These are phyloP conservation scores for Sebastes steindachneri DNA, from an alignment of 2,797 vertebrate species.

Conservation along the genomic window DNA sequence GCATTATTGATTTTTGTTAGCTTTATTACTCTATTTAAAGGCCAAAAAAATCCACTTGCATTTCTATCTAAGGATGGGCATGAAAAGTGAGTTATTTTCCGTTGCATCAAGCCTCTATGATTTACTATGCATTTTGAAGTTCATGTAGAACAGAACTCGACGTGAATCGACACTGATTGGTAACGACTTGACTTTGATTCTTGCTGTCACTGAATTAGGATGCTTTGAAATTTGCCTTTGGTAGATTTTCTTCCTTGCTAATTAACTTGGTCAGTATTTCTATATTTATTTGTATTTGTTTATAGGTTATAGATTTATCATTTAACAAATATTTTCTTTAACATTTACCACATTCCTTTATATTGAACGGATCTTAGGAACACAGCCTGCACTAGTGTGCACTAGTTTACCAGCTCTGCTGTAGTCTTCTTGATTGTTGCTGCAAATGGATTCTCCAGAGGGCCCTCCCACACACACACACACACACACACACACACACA, in stretches of 20 bases:
- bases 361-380: not conserved
- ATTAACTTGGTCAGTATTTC: not conserved
- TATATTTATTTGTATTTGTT: not conserved
- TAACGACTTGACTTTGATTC: not conserved
- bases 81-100: conserved; percentile 20
- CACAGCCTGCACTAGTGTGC: not conserved
- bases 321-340: not conserved
- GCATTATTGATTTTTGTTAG: conserved; percentile 81
- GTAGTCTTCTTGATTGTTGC: conserved; percentile 12
- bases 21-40: conserved; percentile 75
- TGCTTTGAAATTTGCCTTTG: not conserved
- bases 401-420: conserved; percentile 8
- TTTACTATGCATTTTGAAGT: conserved; percentile 13
- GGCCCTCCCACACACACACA: conserved; percentile 5
- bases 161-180: not conserved
- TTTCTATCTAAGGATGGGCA: conserved; percentile 28
- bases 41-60: conserved; percentile 41
- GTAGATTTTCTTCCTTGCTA: not conserved
- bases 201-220: not conserved
- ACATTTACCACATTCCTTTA: not conserved
- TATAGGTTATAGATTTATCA: not conserved
- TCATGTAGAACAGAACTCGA: not conserved
- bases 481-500: not conserved
- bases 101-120: conserved; percentile 2
- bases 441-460: conserved; percentile 38